Evolutionary conservation across 2,113 vertebrate genomes (phyloP).

Genomic region (Barnardius zonarius): DNA sequence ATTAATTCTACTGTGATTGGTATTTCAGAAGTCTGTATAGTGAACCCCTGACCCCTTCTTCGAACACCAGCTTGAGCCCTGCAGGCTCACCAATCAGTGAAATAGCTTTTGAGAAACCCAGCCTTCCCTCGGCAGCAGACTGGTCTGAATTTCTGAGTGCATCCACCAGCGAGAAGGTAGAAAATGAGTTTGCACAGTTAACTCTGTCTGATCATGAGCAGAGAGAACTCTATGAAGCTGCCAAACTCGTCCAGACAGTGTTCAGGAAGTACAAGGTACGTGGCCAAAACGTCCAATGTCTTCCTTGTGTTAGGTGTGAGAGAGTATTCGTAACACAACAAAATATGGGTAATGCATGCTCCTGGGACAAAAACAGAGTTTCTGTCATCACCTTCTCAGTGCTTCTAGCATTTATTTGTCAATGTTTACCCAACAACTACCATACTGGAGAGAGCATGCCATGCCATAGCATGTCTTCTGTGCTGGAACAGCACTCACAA

Average conservation of each 20-base stretch:
- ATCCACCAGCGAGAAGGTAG: constrained; percentile 93
- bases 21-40: constrained; percentile 86
- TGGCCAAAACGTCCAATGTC: not conserved
- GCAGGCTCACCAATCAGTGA: constrained; percentile 85
- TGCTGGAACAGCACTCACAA: not conserved
- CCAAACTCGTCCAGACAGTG: constrained; percentile 95
- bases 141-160: constrained; percentile 97
- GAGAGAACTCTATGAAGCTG: constrained; percentile 96
- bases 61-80: constrained; percentile 92
- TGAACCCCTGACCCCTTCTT: constrained; percentile 89
- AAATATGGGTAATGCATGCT: not conserved
- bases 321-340: not conserved
- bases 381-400: not conserved
- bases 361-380: not conserved
- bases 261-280: constrained; percentile 98
- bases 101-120: constrained; percentile 85
- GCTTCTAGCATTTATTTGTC: not conserved
- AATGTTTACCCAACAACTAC: not conserved
- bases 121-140: constrained; percentile 90
- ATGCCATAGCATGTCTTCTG: not conserved
- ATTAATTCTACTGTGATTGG: constrained; percentile 14
- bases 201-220: constrained; percentile 97
- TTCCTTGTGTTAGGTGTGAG: not conserved
- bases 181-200: constrained; percentile 95
- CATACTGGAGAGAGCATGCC: not conserved